Base-by-base conservation (phyloP, 2,888 invertebrate species). In the Galerucella calmariensis region DNA sequence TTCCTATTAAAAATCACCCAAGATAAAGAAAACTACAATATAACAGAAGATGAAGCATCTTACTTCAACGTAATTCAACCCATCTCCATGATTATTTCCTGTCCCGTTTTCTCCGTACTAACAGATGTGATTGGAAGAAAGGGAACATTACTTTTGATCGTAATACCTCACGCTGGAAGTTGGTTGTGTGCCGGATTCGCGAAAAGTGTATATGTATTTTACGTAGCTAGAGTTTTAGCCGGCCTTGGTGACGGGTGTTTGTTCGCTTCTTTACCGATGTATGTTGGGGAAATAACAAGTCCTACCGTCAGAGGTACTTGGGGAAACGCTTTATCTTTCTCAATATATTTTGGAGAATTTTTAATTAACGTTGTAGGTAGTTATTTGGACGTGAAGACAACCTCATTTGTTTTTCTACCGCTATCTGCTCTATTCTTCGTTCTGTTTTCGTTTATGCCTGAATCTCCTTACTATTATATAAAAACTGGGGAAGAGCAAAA, bases 381-480 rank as follows among this genome's bases (percentile, higher is more conserved):
- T 9, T 90, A 88, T 83, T 89, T 90, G 24, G 85, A 88, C 76
- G 89, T 91, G 86, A 83, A 83, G 77, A 86, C 85, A 41, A 86
- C 91, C 78, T 90, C 90, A 72, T 87, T 87, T 69, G 88, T 91
- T 84, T 91, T 91, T 83, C 86, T 90, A 79, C 84, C 89, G 76
- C 87, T 92, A 72, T 90, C 92, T 10, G 85, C 91, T 59, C 80
- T 90, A 58, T 90, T 91, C 81, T 85, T 92, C 44, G 69, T 90
- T 20, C 86, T 89, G 27, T 90, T 92, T 84, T 12, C 85, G 61
- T 90, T 90, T 82, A 87, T 93, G 82, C 93, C 93, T n/a, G 93
- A 94, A 87, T 80, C 82, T 6, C 85, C 84, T 0, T 84, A 84
- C 67, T 84, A 77, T 67, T 79, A 78, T n/a, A 71, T 84, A 9